Conservation (phyloP, 2,888 invertebrate species). For the Belgica antarctica region DNA sequence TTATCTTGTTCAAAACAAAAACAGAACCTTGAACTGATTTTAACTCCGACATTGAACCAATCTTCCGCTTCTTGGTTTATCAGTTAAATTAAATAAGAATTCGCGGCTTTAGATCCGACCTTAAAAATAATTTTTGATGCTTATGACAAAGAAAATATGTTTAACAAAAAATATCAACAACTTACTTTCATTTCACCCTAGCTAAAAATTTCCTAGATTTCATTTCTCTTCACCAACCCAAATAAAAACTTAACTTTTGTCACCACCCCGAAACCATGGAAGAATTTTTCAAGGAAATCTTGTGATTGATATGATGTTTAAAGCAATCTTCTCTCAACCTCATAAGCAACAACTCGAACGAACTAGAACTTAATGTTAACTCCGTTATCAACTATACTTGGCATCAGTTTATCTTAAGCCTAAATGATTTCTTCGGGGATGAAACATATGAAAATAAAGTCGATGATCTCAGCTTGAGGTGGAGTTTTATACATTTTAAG, state of each 20-base stretch:
- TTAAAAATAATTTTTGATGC: not conserved
- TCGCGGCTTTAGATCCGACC: not conserved
- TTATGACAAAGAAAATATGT: not conserved
- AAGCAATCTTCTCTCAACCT: too few relatives aligned
- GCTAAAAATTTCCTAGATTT: not conserved
- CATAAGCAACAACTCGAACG: not conserved
- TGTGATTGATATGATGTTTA: not conserved
- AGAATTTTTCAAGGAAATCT: not conserved
- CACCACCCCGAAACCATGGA: not conserved
- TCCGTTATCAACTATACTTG: constrained; percentile 27
- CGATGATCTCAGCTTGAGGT: too few relatives aligned
- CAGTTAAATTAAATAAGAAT: constrained; percentile 7
- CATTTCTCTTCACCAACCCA: not conserved
- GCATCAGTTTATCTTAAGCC: constrained; percentile 17
- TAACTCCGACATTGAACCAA: too few relatives aligned
- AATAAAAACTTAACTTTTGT: not conserved
- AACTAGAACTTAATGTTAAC: not conserved
- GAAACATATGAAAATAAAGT: too few relatives aligned
- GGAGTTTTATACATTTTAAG: too few relatives aligned
- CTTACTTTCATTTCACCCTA: too few relatives aligned
- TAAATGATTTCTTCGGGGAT: not conserved
- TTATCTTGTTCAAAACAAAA: too few relatives aligned
- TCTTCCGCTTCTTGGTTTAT: not conserved
- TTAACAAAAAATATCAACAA: not conserved
- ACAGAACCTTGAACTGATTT: too few relatives aligned